Base-by-base conservation (phyloP, 2,113 vertebrate genomes). In the Epinephelus lanceolatus region DNA sequence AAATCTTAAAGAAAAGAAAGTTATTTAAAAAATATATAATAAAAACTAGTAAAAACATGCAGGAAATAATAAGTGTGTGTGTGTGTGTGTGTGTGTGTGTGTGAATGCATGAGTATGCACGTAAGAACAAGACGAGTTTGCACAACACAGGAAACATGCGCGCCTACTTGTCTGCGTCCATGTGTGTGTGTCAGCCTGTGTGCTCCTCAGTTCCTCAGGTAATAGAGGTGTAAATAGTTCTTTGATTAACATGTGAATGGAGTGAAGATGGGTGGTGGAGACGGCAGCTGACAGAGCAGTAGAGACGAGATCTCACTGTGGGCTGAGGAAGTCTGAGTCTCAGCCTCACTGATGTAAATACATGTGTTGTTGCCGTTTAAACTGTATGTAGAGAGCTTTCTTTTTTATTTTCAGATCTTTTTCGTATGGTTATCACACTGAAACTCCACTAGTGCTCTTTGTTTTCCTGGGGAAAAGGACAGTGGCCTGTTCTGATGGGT, bases 181-280 rank as follows among this genome's bases (percentile, higher is more conserved):
- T 25, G 42, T 33, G 47, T 40, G 14, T 59, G 66, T 27, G 8
- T 61, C 17, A 25, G 7, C 18, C 13, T 62, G 60, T 53, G 51
- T 19, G 45, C 21, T 75, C 52, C 62, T 33, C 33, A 1, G 7
- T 21, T 33, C 66, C 68, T 19, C 37, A 69, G 79, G 76, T 81
- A 53, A 27, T 57, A 69, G 23, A 61, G 68, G 66, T 78, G 65
- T 57, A 51, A 62, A 79, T 81, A 81, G 23, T 11, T 0, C 45
- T 62, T 37, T 61, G 17, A 83, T 88, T 88, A 66, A 40, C 80
- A 89, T 71, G 18, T 87, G 65, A 91, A 87, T 70, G 17, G 66
- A 3, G 6, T 25, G 70, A 7, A 6, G 65, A 72, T 27, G 71
- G 63, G 52, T 23, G 74, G 71, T 51, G 79, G 76, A 90, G 86